phyloP scores from a whole-genome alignment of 1,140 invertebrate genomes.

The Charaxes varanes region DNA sequence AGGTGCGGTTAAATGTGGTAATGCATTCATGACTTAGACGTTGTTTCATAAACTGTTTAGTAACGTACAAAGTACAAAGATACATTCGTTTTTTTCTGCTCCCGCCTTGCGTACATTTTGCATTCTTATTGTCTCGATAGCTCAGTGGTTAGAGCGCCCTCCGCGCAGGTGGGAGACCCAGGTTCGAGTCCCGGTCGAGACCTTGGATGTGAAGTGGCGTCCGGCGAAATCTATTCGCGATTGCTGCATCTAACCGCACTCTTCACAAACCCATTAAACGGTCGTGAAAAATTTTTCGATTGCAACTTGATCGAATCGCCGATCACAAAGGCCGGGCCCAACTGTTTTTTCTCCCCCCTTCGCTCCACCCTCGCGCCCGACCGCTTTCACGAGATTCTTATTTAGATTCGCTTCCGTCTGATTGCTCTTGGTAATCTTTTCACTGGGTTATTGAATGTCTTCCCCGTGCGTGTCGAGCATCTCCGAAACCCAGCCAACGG shows the following conservation, averaged over 20 bases:
- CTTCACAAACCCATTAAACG: slow-evolving; percentile 39
- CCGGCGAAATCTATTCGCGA: slow-evolving; percentile 13
- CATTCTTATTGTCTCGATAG: slow-evolving; percentile 71
- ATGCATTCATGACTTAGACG: slow-evolving; percentile 15
- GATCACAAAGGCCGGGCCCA: slow-evolving; percentile 57
- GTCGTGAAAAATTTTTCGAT: slow-evolving; percentile 52
- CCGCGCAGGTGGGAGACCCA: slow-evolving; percentile 55
- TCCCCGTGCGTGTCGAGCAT: slow-evolving; percentile 60
- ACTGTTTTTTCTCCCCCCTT: slow-evolving; percentile 57
- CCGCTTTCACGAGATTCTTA: slow-evolving; percentile 71
- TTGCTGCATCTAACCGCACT: slow-evolving; percentile 33
- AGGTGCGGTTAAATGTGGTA: slow-evolving; percentile 22
- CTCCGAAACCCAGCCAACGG: slow-evolving; percentile 38
- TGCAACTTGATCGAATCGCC: slow-evolving; percentile 63
- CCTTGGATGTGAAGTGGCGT: slow-evolving; percentile 39
- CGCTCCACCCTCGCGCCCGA: slow-evolving; percentile 40
- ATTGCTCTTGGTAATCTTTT: slow-evolving; percentile 74
- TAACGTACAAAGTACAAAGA: background rate
- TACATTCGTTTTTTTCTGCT: no score
- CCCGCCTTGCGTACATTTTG: slow-evolving; percentile 7
- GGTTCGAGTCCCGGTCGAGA: slow-evolving; percentile 73
- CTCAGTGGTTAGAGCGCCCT: slow-evolving; percentile 71
- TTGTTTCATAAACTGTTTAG: slow-evolving; percentile 12
- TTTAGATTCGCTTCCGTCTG: slow-evolving; percentile 74
- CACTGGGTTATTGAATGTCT: slow-evolving; percentile 72